A percentile compares a stretch with the other conserved stretches of the same genome.
phyloP scores from a whole-genome alignment of 2,797 vertebrate genomes.

The Poecile montanus region DNA sequence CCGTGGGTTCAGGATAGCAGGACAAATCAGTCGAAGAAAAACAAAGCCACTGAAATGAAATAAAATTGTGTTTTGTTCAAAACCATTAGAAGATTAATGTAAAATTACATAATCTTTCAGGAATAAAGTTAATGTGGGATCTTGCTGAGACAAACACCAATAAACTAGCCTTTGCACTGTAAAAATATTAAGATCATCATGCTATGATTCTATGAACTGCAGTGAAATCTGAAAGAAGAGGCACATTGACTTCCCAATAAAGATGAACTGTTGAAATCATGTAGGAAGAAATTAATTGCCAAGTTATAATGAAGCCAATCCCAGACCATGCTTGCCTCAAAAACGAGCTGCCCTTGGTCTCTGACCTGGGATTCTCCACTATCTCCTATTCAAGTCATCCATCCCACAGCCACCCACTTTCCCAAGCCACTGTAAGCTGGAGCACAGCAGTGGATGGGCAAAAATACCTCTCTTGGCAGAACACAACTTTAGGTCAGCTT shows the following conservation, averaged over 20 bases:
- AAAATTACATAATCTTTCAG: not conserved
- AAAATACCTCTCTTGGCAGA: not conserved
- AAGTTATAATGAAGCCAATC: not conserved
- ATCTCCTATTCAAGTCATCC: not conserved
- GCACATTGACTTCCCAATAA: not conserved
- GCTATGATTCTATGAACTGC: not conserved
- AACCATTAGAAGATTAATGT: not conserved
- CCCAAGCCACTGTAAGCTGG: fast-evolving
- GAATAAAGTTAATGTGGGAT: not conserved
- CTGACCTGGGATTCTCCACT: not conserved
- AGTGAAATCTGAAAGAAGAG: not conserved
- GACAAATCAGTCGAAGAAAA: constrained; percentile 96
- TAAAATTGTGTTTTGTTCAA: constrained; percentile 23
- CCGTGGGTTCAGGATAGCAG: constrained; percentile 96
- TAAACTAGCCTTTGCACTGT: not conserved
- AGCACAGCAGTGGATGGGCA: not conserved
- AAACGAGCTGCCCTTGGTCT: not conserved
- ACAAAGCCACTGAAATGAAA: constrained; percentile 90
- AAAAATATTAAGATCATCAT: not conserved
- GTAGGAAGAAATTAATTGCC: not conserved
- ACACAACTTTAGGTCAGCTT: not conserved
- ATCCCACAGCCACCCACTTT: not conserved
- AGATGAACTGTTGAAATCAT: not conserved
- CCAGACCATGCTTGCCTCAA: not conserved
- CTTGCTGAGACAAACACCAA: not conserved